Evolutionary conservation across 2,113 vertebrate genomes (phyloP), one percentile per base, ranked within the genome.

Genomic region (Bubo bubo): DNA sequence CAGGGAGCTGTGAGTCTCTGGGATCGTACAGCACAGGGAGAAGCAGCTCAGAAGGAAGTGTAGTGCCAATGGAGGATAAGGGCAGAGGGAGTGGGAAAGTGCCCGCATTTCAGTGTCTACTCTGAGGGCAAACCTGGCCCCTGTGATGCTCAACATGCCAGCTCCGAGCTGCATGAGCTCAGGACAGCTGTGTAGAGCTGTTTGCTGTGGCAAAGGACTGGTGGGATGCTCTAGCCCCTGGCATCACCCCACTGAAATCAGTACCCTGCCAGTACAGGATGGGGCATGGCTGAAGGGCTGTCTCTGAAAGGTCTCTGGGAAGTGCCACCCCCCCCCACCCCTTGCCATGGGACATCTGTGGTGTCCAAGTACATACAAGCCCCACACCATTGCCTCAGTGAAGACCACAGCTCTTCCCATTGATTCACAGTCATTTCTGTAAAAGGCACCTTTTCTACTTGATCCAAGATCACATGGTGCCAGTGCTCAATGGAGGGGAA

Each of bases 261-360:
- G n/a, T 22, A 30, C 17, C 43, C 55, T 86, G 37, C 9, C 24
- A 15, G 50, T 45, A 34, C 4, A 4, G 14, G 17, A 72, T 21
- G 47, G 14, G 47, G 2, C 32, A 37, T 0, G 0, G 17, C 35
- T 4, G 3, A 23, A 71, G 13, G 21, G 6, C 43, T 71, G 53
- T 23, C 16, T 75, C 30, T 70, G 35, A 47, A 70, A 39, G 15
- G 12, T 62, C 45, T 27, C 26, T 4, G 3, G 8, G 43, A 43
- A 62, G 23, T 7, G 28, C 4, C n/a, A 30, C 30, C 74, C 60
- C 10, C 11, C 12, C 5, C 6, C 12, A 59, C 5, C 4, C 32
- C n/a, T 60, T 63, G 34, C 49, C 49, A n/a, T 15, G 9, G 39
- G 35, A 35, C 28, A 64, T 19, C 21, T 41, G 8, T 34, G 27